phyloP scores from a whole-genome alignment of 2,113 vertebrate genomes.

The Brienomyrus longianalis region DNA sequence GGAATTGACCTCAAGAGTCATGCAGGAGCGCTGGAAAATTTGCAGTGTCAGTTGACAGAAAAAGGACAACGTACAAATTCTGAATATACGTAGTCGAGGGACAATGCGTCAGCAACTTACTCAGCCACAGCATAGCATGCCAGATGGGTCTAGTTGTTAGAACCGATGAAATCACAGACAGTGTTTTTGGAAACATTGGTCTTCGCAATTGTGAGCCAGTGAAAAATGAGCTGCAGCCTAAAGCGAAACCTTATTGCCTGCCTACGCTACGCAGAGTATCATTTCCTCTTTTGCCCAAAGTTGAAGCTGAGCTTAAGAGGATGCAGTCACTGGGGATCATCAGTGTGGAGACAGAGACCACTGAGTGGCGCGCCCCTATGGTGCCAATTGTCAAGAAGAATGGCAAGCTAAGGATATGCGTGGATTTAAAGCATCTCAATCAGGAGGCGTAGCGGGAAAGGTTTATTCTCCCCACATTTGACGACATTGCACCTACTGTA shows the following conservation, averaged over 20 bases:
- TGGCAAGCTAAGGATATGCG: not conserved
- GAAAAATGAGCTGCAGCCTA: not conserved
- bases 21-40: not conserved
- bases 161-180: not conserved
- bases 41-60: rapidly evolving
- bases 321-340: not conserved
- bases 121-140: not conserved
- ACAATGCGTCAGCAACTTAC: not conserved
- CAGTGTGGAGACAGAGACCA: not conserved
- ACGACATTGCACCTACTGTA: not conserved
- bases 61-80: not conserved
- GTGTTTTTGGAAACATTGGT: not conserved
- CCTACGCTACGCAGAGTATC: not conserved
- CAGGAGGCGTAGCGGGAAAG: no score
- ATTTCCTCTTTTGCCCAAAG: not conserved
- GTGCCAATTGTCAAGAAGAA: not conserved
- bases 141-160: not conserved
- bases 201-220: not conserved
- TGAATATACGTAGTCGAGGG: not conserved
- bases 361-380: no score
- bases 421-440: not conserved
- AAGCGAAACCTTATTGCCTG: not conserved
- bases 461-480: not conserved
- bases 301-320: not conserved
- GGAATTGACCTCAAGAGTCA: not conserved